Evolutionary conservation across 2,797 vertebrate genomes (phyloP).

Genomic region (Gymnothorax javanicus): DNA sequence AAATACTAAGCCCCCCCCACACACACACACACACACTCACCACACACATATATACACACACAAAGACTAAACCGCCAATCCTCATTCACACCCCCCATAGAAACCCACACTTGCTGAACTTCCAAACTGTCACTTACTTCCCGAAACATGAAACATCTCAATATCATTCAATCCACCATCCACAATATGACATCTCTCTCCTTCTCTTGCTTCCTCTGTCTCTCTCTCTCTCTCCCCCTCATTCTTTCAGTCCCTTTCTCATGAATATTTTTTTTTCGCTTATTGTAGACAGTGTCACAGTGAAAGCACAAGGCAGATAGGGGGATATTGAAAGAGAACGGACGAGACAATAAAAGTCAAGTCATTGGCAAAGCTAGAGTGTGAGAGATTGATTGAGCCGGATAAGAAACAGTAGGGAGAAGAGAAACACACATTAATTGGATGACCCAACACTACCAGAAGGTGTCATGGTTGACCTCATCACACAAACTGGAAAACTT

Average conservation of each 20-base stretch:
- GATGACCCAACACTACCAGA: neutral
- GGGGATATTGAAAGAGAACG: neutral
- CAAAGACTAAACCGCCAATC: too few species aligned
- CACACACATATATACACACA: too few species aligned
- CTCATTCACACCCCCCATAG: too few species aligned
- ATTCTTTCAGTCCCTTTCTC: neutral
- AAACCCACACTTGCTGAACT: too few species aligned
- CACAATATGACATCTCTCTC: neutral
- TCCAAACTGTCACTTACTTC: too few species aligned
- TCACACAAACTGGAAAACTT: neutral
- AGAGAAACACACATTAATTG: neutral
- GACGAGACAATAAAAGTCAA: neutral
- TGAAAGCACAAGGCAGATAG: neutral
- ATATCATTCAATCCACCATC: too few species aligned
- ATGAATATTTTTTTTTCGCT: neutral
- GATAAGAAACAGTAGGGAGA: neutral
- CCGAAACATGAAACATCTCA: too few species aligned
- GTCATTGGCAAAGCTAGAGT: neutral
- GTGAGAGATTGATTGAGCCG: neutral
- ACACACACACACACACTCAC: neutral
- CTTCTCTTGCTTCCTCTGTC: neutral
- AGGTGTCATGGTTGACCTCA: neutral
- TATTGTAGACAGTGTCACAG: slow-evolving; percentile 11
- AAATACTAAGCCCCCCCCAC: neutral
- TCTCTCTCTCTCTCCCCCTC: neutral